Conservation (phyloP, 2,888 invertebrate species). For the Lithophane semibrunnea region DNA sequence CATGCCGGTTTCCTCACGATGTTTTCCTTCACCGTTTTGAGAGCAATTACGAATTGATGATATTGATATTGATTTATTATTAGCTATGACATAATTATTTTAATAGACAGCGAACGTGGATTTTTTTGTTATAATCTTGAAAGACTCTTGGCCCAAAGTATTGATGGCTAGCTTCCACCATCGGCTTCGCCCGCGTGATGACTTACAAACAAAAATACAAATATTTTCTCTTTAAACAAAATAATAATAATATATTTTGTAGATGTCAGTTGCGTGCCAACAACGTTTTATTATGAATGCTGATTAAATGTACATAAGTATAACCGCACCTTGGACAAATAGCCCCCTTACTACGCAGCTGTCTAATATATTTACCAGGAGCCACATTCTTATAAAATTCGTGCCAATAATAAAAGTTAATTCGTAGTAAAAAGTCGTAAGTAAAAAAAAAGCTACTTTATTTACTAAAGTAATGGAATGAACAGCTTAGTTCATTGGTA, state of each 20-base stretch:
- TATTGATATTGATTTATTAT: too few species aligned
- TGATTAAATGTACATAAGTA: neutral
- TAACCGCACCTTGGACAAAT: neutral
- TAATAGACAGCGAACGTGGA: neutral
- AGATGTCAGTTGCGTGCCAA: neutral
- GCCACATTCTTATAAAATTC: neutral
- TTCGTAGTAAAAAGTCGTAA: too few species aligned
- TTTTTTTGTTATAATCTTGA: neutral
- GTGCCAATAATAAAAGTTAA: neutral
- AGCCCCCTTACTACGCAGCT: neutral
- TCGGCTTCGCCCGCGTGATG: too few species aligned
- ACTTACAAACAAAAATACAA: too few species aligned
- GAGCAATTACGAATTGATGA: too few species aligned
- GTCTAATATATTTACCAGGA: neutral
- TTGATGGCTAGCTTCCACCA: neutral
- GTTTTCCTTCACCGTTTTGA: too few species aligned
- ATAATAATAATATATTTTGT: neutral
- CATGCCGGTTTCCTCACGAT: too few species aligned
- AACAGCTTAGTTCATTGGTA: neutral
- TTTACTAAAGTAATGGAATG: neutral
- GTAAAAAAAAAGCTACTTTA: too few species aligned
- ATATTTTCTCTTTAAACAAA: neutral
- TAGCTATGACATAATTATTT: neutral
- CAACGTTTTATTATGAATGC: neutral
- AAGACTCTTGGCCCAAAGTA: neutral